These are phyloP conservation scores for Drosophila saltans DNA, from an alignment of 1,140 invertebrate species.

Conservation along the genomic window DNA sequence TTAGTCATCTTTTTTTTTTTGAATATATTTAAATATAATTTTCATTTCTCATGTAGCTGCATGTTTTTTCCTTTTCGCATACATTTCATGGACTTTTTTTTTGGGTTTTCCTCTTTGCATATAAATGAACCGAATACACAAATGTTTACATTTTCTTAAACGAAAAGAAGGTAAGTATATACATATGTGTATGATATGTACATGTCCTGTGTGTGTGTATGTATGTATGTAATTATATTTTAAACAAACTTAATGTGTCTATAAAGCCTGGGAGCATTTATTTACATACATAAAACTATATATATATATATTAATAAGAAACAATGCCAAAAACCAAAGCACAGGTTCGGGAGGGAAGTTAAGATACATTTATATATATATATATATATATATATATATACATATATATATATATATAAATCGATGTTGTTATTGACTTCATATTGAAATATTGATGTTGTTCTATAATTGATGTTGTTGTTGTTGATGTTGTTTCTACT, in stretches of 20 bases:
- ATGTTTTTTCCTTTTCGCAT: neutral
- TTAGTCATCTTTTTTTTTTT: too few species aligned
- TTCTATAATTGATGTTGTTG: constrained; percentile 79
- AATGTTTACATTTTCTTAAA: constrained; percentile 2
- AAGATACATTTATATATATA: constrained; percentile 8
- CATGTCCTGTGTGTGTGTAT: neutral
- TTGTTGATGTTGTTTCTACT: constrained; percentile 75
- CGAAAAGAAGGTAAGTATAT: constrained; percentile 7
- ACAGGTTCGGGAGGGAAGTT: neutral
- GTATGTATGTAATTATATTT: neutral
- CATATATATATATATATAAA: constrained; percentile 47
- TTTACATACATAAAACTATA: too few species aligned
- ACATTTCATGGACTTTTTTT: neutral
- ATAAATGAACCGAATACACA: neutral
- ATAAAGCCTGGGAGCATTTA: neutral
- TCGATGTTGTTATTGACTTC: constrained; percentile 71
- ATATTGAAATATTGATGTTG: constrained; percentile 65
- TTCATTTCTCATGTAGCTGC: neutral
- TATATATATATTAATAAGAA: neutral
- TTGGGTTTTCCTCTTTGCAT: neutral
- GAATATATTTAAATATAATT: too few species aligned
- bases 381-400: constrained; percentile 14
- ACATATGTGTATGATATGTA: constrained; percentile 1
- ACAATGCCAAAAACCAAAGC: too few species aligned
- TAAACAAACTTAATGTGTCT: neutral